Conservation (phyloP, 53 echinoderm and acorn worm genomes). For the Patiria pectinifera region DNA sequence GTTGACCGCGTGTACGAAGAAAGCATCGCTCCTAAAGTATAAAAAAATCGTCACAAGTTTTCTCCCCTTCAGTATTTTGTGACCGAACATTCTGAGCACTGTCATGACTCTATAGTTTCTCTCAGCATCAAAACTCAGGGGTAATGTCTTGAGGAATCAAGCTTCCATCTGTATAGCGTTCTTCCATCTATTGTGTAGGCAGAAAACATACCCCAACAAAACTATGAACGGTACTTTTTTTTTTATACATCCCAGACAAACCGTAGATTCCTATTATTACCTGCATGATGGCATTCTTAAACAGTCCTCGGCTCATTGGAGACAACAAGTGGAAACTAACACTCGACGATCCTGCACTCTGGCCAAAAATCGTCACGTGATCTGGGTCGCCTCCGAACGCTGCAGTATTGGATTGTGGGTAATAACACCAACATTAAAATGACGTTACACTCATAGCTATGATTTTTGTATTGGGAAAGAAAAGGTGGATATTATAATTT, state of each 20-base stretch:
- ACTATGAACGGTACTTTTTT: neutral
- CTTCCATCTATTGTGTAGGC: neutral
- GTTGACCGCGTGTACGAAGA: neutral
- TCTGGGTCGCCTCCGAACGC: constrained; percentile 24
- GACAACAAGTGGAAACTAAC: constrained; percentile 20
- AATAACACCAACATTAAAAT: too few relatives aligned
- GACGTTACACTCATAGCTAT: too few relatives aligned
- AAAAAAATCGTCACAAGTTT: neutral
- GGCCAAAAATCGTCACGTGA: constrained; percentile 9
- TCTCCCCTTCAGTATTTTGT: neutral
- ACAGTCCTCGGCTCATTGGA: constrained; percentile 5
- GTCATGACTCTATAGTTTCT: neutral
- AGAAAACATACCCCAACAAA: neutral
- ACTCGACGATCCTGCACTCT: constrained; percentile 21
- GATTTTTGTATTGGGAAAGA: too few relatives aligned
- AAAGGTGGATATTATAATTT: too few relatives aligned
- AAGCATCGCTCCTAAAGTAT: neutral
- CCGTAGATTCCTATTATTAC: neutral
- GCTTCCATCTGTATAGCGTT: neutral
- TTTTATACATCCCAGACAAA: neutral
- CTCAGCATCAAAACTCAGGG: neutral
- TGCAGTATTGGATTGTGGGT: neutral
- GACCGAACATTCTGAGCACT: neutral
- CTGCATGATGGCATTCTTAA: constrained; percentile 32
- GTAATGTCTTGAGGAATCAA: neutral